Evolutionary conservation across 2,888 invertebrate species (phyloP).

Genomic region (Callosobruchus maculatus): DNA sequence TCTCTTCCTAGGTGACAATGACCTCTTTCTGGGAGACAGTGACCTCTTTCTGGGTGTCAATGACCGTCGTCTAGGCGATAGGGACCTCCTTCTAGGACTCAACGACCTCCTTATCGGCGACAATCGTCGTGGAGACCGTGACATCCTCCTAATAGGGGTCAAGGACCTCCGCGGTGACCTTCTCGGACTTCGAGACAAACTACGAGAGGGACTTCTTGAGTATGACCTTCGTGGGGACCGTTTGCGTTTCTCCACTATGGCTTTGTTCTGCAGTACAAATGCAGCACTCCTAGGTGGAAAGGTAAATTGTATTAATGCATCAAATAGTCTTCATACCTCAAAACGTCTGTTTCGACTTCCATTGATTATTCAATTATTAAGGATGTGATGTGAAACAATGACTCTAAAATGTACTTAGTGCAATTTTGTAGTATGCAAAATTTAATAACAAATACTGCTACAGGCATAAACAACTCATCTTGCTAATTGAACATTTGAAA

Average conservation of each 20-base stretch:
- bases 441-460: too few species aligned
- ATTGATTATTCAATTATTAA: too few species aligned
- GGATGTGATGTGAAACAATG: too few species aligned
- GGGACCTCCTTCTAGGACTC: conserved; percentile 19
- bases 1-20: neutral
- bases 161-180: conserved; percentile 34
- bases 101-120: conserved; percentile 23
- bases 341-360: too few species aligned
- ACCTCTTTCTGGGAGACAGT: conserved; percentile 10
- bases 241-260: conserved; percentile 46
- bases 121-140: conserved; percentile 24
- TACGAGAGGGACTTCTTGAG: conserved; percentile 45
- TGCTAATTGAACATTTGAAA: too few species aligned
- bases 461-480: too few species aligned
- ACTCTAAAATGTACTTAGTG: too few species aligned
- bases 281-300: conserved; percentile 40
- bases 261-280: conserved; percentile 47
- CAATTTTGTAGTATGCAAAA: too few species aligned
- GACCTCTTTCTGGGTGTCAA: conserved; percentile 25
- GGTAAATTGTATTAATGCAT: too few species aligned
- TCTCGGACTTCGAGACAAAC: conserved; percentile 28
- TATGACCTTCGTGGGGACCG: conserved; percentile 45
- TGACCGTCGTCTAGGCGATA: conserved; percentile 23
- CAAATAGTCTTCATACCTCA: too few species aligned
- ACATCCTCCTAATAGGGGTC: conserved; percentile 21